Percentiles rank a stretch among this genome's conserved stretches.
Evolutionary conservation across 2,113 vertebrate genomes (phyloP).

Genomic region (Pyxicephalus adspersus): DNA sequence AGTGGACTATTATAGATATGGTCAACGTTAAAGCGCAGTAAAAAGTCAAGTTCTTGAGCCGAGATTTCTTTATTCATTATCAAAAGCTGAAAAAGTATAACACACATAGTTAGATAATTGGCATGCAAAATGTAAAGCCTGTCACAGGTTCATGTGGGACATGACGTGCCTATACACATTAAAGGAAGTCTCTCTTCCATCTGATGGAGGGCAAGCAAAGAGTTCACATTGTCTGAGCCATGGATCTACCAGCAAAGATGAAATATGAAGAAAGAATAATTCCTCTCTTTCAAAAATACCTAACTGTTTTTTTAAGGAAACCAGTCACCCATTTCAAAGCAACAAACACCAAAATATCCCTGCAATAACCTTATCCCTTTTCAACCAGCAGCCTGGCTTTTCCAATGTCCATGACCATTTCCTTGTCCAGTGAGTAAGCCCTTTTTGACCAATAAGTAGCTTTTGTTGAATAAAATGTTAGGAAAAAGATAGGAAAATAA

Average conservation of each 20-base stretch:
- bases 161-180: conserved; percentile 24
- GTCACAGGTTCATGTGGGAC: conserved; percentile 31
- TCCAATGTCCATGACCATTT: no score
- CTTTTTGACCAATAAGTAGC: no score
- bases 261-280: conserved; percentile 9
- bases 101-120: conserved; percentile 12
- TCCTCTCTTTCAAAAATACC: not conserved
- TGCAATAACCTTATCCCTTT: no score
- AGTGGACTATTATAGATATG: conserved; percentile 73
- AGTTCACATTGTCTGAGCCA: conserved; percentile 6
- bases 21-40: conserved; percentile 76
- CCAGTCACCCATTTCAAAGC: no score
- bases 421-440: no score
- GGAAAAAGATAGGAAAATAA: no score
- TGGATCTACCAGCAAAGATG: conserved; percentile 13
- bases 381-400: no score
- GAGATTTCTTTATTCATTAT: conserved; percentile 74
- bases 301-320: no score
- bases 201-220: not conserved
- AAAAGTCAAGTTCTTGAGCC: conserved; percentile 75
- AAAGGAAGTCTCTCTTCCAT: conserved; percentile 18
- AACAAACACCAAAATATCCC: no score
- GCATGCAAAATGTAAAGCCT: conserved; percentile 14
- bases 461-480: no score
- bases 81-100: conserved; percentile 67